A percentile compares a stretch with the other conserved stretches of the same genome.
phyloP scores from a whole-genome alignment of 2,888 invertebrate genomes.

The Ptychoptera contaminata region DNA sequence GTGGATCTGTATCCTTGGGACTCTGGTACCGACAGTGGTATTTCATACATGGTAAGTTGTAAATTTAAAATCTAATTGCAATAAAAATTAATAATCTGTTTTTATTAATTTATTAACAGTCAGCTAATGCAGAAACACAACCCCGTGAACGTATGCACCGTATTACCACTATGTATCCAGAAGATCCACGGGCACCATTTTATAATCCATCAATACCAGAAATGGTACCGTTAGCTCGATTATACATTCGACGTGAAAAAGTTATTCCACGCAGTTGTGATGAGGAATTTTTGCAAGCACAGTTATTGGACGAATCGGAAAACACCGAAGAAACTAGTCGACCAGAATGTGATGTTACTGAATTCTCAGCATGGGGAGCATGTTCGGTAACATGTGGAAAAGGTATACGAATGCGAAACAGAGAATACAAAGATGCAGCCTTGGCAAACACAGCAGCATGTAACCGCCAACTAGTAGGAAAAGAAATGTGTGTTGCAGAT shows the following conservation, averaged over 20 bases:
- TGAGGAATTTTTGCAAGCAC: slow-evolving; percentile 40
- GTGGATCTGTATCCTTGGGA: slow-evolving; percentile 88
- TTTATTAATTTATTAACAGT: slow-evolving; percentile 37
- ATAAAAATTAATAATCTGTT: not conserved
- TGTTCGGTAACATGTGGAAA: slow-evolving; percentile 82
- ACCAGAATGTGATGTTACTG: slow-evolving; percentile 59
- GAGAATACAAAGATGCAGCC: slow-evolving; percentile 51
- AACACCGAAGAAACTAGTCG: slow-evolving; percentile 45
- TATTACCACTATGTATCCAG: slow-evolving; percentile 82
- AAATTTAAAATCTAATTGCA: not conserved
- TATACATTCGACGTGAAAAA: slow-evolving; percentile 60
- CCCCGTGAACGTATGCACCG: slow-evolving; percentile 73
- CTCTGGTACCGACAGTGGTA: slow-evolving; percentile 88
- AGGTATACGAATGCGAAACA: slow-evolving; percentile 63
- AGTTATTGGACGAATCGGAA: slow-evolving; percentile 46
- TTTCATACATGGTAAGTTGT: slow-evolving; percentile 65
- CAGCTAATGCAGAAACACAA: slow-evolving; percentile 57
- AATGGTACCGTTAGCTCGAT: slow-evolving; percentile 71
- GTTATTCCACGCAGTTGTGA: slow-evolving; percentile 61
- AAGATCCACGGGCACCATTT: slow-evolving; percentile 85
- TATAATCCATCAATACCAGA: slow-evolving; percentile 51
- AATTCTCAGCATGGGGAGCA: slow-evolving; percentile 60
- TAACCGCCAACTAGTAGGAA: slow-evolving; percentile 59
- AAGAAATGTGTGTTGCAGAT: slow-evolving; percentile 79
- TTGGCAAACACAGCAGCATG: slow-evolving; percentile 56